Evolutionary conservation across 2,797 vertebrate species (phyloP), one percentile per base, ranked within the genome.

Genomic region (Gymnoscopelus braueri): DNA sequence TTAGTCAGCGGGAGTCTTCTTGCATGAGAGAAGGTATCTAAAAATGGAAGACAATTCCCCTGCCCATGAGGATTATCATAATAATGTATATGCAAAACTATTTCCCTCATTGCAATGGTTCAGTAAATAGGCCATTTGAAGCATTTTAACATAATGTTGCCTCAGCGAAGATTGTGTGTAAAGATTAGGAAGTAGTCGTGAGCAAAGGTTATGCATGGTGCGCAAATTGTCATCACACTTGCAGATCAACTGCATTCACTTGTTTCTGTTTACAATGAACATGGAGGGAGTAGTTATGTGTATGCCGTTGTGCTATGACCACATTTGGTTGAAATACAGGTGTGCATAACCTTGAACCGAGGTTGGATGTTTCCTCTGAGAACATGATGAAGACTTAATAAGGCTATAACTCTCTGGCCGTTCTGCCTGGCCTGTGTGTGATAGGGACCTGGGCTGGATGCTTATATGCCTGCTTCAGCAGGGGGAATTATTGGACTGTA

Each of bases 11-110:
- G 67, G 72, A 65, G 74, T 71, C 13, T 24, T 58, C 44, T 0
- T 54, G 49, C 60, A 65, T 67, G 19, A 66, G 57, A 75, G n/a
- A 44, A 60, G 48, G 60, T 35, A 65, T 72, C 60, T 53, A 62
- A 72, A 60, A 13, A 19, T 68, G 66, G 65, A 68, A 78, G 76
- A 88, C 67, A 84, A 80, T 59, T 66, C 69, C 51, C 68, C 61
- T 2, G 0, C 75, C 64, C 71, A 3, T 69, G 79, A 81, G 79
- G 54, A 62, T 78, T 63, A 74, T 73, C 60, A 67, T 51, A 69
- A 72, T 71, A 75, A 75, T 63, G 77, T 83, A 75, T 71, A 84
- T 83, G 73, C 68, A 83, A 75, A 84, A 84, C 63, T 52, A 55
- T 15, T 3, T n/a, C 0, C 13, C 11, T 49, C 14, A 8, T 53